Base-by-base conservation (phyloP, 2,888 invertebrate species). In the Andrena flavipes region DNA sequence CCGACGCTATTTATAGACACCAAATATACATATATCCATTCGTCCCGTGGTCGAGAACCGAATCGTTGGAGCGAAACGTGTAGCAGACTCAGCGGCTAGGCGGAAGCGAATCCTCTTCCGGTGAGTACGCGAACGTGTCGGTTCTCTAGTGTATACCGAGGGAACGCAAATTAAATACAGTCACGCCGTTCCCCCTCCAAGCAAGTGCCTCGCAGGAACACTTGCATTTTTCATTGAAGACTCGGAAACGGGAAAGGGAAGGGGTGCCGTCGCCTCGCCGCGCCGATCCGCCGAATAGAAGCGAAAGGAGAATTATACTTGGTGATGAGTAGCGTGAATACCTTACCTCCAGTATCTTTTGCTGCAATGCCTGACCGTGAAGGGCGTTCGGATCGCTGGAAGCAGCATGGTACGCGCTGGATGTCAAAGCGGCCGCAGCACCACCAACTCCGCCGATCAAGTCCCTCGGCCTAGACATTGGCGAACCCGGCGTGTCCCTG, bases 291-390 rank as follows among this genome's bases (percentile, higher is more conserved):
- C 42, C 42, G 42, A 42, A 42, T 16, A 42, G 42, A 8, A 20
- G n/a, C 10, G 26, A 2, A 16, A 13, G 2, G 16, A 56, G 29
- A 65, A 20, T 8, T 3, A 23, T n/a, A 13, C 49, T 30, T 23
- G 63, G 7, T 2, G 51, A 51, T 2, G 20, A 51, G 20, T 51
- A n/a, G 26, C 26, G 26, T 26, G 20, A 72, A 63, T 88, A 92
- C 93, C 89, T 94, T 92, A 96, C 96, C 96, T 96, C 96, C 94
- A 96, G 94, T 91, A 96, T 96, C 94, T 96, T 96, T 88, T 96
- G 96, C 90, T 96, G 96, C 92, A 96, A 95, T 91, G 95, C 95
- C 93, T 95, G 95, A 90, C 96, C 96, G 84, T 96, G 95, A 81
- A 95, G 93, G 48, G 59, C 56, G 20, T 74, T 69, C 35, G 82